Conservation (phyloP, 2,113 vertebrate species). For the Ondatra zibethicus region DNA sequence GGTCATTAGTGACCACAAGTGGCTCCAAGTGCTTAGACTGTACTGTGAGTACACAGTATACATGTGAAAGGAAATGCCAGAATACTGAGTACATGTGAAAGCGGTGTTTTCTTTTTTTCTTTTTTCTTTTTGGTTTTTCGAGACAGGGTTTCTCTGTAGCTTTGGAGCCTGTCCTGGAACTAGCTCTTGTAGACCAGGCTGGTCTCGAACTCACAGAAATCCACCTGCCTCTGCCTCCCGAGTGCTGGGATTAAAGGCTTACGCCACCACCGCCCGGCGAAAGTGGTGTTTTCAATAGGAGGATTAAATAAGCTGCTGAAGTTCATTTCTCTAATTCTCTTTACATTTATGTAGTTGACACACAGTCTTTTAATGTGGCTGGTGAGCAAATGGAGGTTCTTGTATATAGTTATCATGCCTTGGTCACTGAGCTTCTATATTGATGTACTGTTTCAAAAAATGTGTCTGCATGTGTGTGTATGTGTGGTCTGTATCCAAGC, state of each 20-base stretch:
- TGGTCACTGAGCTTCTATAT: background rate
- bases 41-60: no score
- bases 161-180: no score
- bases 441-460: background rate
- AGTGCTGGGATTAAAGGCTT: no score
- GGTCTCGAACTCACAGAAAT: no score
- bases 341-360: background rate
- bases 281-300: background rate
- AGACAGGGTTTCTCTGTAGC: no score
- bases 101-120: background rate
- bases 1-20: fast-evolving
- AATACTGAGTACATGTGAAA: background rate
- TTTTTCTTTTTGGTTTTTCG: no score
- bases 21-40: background rate
- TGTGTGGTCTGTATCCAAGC: background rate
- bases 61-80: background rate
- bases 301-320: background rate
- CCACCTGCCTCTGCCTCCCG: no score
- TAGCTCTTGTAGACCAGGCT: no score
- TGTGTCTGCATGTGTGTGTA: background rate
- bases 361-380: background rate
- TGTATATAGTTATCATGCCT: background rate
- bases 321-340: background rate
- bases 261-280: no score
- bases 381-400: background rate